These are phyloP conservation scores for Sclerurus mexicanus DNA, from an alignment of 2,113 vertebrate species.

Conservation along the genomic window DNA sequence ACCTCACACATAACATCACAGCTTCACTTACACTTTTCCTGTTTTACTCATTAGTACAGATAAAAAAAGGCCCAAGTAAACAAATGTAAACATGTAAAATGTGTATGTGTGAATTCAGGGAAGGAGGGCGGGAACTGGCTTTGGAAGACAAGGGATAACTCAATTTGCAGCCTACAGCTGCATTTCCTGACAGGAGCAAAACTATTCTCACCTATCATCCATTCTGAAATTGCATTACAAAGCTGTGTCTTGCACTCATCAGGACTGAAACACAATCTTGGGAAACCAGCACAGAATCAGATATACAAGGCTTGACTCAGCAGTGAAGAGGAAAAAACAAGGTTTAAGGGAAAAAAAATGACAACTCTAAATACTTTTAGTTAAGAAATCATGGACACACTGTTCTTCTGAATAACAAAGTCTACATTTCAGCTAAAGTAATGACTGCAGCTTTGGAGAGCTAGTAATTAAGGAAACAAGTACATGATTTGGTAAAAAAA, in stretches of 20 bases:
- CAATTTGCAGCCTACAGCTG: background rate
- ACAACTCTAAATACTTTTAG: background rate
- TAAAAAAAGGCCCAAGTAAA: background rate
- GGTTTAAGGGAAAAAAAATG: background rate
- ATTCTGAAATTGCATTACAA: conserved; percentile 65
- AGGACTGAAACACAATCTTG: conserved; percentile 58
- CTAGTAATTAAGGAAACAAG: background rate
- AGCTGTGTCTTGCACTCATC: conserved; percentile 60
- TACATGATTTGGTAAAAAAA: background rate
- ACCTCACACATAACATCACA: background rate
- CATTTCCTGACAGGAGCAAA: background rate
- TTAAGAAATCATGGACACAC: background rate
- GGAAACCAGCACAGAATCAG: conserved; percentile 71
- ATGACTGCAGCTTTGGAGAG: background rate
- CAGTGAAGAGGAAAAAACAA: conserved; percentile 24
- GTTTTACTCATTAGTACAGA: background rate
- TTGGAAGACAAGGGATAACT: background rate
- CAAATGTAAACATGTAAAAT: background rate
- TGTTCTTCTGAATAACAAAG: background rate
- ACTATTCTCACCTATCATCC: conserved; percentile 56
- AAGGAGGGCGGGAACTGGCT: background rate
- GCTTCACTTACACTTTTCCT: background rate
- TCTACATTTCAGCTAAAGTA: background rate
- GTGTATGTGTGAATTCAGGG: background rate
- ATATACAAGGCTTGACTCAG: conserved; percentile 64